Percentiles rank a stretch among this genome's conserved stretches.
These are phyloP conservation scores for Eretmochelys imbricata DNA, from an alignment of 2,113 vertebrate species.

Conservation along the genomic window DNA sequence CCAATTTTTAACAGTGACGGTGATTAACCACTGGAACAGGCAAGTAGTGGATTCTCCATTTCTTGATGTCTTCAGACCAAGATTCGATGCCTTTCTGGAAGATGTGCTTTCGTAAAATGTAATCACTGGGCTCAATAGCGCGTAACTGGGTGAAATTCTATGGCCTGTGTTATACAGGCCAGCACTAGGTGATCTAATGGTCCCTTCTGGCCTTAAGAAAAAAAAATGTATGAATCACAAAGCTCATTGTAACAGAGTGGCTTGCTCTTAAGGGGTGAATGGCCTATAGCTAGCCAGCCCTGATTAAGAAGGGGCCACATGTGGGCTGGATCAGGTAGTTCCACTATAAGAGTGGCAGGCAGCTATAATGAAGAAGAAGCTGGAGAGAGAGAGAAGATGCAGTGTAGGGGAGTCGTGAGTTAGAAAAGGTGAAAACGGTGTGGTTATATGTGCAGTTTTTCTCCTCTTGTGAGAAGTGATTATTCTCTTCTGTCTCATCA, in stretches of 20 bases:
- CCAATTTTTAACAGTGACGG: constrained; percentile 26
- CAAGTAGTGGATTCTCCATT: background rate
- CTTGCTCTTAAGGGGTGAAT: background rate
- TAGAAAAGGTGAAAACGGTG: background rate
- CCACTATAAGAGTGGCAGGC: background rate
- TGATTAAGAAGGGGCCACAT: background rate
- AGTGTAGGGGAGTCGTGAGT: background rate
- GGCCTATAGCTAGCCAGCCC: background rate
- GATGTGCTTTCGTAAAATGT: background rate
- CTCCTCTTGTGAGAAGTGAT: background rate
- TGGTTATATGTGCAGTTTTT: background rate
- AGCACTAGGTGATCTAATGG: background rate
- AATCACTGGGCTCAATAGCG: background rate
- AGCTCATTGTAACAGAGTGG: background rate
- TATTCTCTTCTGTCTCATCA: background rate
- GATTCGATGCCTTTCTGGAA: background rate
- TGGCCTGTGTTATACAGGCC: background rate
- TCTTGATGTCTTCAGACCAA: background rate
- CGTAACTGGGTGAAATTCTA: background rate
- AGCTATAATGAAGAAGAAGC: background rate
- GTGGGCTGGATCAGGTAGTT: background rate
- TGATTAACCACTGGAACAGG: constrained; percentile 2
- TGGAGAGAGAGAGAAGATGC: background rate
- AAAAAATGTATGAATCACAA: background rate
- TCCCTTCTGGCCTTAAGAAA: background rate